phyloP scores from a whole-genome alignment of 2,888 invertebrate species.

The Drosophila kambysellisi region DNA sequence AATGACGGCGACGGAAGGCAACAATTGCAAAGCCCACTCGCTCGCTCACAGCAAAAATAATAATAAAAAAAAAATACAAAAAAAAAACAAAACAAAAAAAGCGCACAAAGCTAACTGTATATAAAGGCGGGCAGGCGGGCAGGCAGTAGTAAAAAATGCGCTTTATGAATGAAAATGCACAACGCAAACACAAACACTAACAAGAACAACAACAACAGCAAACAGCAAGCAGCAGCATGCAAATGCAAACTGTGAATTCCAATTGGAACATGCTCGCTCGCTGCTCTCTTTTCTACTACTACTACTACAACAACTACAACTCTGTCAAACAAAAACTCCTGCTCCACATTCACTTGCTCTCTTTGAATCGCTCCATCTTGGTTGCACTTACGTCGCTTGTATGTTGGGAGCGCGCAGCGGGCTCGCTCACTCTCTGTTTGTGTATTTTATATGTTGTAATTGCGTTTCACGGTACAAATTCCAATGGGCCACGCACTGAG shows the following conservation, averaged over 20 bases:
- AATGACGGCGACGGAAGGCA: not conserved
- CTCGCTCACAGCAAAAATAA: not conserved
- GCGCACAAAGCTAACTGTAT: constrained; percentile 31
- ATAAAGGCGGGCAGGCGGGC: not conserved
- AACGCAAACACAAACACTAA: constrained; percentile 35
- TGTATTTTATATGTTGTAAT: constrained; percentile 78
- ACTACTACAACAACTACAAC: constrained; percentile 2
- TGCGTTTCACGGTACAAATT: constrained; percentile 80
- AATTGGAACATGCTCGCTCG: constrained; percentile 31
- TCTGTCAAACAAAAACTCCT: constrained; percentile 9
- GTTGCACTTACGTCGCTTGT: constrained; percentile 32
- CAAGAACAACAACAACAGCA: constrained; percentile 22
- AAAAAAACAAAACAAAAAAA: not conserved
- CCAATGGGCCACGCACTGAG: constrained; percentile 74
- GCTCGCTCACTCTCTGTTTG: constrained; percentile 62
- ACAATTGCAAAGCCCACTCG: not conserved
- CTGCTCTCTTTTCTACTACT: constrained; percentile 2
- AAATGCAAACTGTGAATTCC: constrained; percentile 59
- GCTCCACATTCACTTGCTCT: constrained; percentile 16
- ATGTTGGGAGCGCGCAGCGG: constrained; percentile 27
- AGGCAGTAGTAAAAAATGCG: constrained; percentile 43
- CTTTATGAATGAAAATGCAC: constrained; percentile 78
- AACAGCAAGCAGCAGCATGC: constrained; percentile 27
- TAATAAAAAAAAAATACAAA: not conserved
- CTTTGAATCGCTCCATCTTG: constrained; percentile 3